These are phyloP conservation scores for Melipona bicolor DNA, from an alignment of 2,888 invertebrate genomes.

Conservation along the genomic window DNA sequence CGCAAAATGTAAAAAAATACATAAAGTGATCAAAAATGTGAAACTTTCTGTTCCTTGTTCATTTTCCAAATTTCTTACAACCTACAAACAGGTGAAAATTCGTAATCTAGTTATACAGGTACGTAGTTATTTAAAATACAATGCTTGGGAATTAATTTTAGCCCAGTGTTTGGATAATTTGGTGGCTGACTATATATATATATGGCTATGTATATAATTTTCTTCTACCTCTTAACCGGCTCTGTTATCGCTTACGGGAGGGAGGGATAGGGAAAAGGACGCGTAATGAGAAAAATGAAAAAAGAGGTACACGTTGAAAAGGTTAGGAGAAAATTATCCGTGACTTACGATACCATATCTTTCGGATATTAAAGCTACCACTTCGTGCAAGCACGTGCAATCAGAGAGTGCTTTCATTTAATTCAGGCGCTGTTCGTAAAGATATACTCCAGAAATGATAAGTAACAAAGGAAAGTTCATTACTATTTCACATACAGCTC, in stretches of 20 bases:
- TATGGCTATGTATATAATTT: neutral
- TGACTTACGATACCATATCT: constrained; percentile 3
- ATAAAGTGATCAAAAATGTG: too few species aligned
- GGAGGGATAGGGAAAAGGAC: neutral
- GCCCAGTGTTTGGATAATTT: neutral
- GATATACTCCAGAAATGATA: neutral
- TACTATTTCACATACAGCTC: too few species aligned
- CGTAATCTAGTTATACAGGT: too few species aligned
- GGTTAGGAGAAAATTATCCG: neutral
- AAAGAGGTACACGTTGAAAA: neutral
- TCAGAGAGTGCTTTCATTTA: neutral
- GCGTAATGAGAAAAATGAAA: constrained; percentile 5
- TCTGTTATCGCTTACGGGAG: neutral
- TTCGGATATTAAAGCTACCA: constrained; percentile 12
- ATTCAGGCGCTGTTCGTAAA: neutral
- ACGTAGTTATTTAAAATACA: too few species aligned
- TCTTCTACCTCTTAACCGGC: neutral
- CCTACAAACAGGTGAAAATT: too few species aligned
- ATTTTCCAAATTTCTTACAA: too few species aligned
- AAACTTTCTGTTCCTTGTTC: too few species aligned
- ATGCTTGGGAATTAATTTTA: too few species aligned
- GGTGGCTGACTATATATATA: neutral
- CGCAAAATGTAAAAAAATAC: too few species aligned
- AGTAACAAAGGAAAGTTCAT: too few species aligned
- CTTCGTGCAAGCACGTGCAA: neutral